Conservation (phyloP, 2,797 vertebrate species). For the Microcaecilia unicolor region DNA sequence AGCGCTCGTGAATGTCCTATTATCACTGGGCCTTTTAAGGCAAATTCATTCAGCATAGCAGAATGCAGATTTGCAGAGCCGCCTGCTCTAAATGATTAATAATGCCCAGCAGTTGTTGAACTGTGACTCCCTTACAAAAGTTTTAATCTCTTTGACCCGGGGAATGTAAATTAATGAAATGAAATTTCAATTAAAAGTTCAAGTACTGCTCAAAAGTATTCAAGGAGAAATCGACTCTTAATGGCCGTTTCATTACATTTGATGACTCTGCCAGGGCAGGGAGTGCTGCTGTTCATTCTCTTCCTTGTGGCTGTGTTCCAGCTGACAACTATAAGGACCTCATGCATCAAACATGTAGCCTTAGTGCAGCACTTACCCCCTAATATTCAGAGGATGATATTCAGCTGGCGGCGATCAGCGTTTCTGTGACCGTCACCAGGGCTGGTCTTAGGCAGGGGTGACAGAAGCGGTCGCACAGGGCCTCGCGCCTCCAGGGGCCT, state of each 20-base stretch:
- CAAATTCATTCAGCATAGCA: neutral
- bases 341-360: too few species aligned
- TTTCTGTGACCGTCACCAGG: too few species aligned
- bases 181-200: conserved; percentile 6
- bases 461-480: too few species aligned
- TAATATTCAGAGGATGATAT: too few species aligned
- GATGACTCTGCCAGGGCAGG: conserved; percentile 17
- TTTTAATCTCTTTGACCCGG: neutral
- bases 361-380: too few species aligned
- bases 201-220: neutral
- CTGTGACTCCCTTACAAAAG: too few species aligned
- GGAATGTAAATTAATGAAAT: neutral
- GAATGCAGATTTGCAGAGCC: neutral
- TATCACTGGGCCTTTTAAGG: neutral
- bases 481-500: too few species aligned
- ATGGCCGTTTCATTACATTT: conserved; percentile 8
- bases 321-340: conserved; percentile 4
- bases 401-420: too few species aligned
- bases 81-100: neutral
- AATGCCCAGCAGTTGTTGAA: too few species aligned
- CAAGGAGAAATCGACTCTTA: conserved; percentile 11
- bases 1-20: accelerated
- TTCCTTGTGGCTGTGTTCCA: conserved; percentile 3
- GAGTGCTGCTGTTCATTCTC: too few species aligned
- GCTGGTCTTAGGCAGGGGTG: too few species aligned